phyloP scores from a whole-genome alignment of 2,113 vertebrate genomes.

The Pristiophorus japonicus region DNA sequence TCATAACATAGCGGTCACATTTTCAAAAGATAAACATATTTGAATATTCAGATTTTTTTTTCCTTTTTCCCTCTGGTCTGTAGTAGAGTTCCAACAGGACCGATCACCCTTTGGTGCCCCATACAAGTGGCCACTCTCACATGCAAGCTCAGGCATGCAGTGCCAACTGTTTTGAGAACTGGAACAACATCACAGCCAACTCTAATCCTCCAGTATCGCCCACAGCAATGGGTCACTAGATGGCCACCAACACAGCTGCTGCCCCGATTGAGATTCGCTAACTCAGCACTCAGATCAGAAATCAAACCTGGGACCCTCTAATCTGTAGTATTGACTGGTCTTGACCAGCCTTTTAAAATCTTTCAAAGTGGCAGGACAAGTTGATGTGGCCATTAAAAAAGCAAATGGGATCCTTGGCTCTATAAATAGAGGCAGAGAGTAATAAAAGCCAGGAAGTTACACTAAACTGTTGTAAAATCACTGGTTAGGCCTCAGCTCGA shows the following conservation, averaged over 20 bases:
- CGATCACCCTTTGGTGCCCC: neutral
- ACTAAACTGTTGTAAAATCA: too few species aligned
- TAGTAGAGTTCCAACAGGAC: neutral
- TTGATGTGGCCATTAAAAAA: neutral
- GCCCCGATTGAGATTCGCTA: neutral
- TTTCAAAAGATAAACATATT: neutral
- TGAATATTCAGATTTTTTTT: neutral
- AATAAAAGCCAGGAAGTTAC: neutral
- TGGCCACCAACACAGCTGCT: neutral
- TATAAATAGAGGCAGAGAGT: too few species aligned
- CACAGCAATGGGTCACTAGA: neutral
- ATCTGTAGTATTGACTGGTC: neutral
- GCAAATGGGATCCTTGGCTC: too few species aligned
- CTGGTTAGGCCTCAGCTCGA: neutral
- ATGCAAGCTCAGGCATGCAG: too few species aligned
- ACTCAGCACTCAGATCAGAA: neutral
- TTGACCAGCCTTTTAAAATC: neutral
- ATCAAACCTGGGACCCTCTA: neutral
- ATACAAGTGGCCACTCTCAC: neutral
- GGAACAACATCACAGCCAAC: too few species aligned
- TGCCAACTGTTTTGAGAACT: neutral
- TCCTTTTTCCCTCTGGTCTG: neutral
- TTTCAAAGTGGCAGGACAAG: neutral
- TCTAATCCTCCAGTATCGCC: neutral
- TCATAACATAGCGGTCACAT: neutral